Conservation (phyloP, 2,113 vertebrate species). For the Mirza zaza region DNA sequence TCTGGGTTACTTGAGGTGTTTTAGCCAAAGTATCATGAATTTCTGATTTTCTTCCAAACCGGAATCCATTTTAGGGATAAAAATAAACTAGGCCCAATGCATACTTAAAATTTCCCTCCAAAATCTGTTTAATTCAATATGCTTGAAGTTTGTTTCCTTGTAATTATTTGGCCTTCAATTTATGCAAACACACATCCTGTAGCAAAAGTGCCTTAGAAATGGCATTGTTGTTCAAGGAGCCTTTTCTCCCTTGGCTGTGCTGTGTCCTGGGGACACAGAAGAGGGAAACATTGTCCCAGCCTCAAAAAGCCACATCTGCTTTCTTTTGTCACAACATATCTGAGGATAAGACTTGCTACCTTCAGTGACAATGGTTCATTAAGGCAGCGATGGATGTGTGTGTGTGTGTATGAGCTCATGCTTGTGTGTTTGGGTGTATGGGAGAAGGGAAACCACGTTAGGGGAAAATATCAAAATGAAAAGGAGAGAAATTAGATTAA, state of each 20-base stretch:
- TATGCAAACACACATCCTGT: neutral
- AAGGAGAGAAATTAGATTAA: neutral
- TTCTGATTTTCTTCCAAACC: neutral
- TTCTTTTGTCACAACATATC: neutral
- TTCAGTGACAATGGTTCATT: neutral
- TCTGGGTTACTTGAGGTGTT: neutral
- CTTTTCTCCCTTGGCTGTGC: neutral
- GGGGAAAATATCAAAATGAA: neutral
- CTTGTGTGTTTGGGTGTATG: neutral
- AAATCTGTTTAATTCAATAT: neutral
- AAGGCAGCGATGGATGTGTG: neutral
- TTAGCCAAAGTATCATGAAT: neutral
- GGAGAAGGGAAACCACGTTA: neutral
- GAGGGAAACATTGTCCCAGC: neutral
- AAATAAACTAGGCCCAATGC: neutral
- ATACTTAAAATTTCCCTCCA: neutral
- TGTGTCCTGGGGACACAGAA: neutral
- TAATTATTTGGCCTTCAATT: neutral
- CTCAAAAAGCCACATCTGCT: neutral
- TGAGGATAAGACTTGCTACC: neutral
- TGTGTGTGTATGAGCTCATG: neutral
- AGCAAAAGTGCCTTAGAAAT: neutral
- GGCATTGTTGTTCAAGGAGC: neutral
- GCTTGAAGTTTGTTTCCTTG: neutral
- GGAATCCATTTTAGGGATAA: neutral